Percentiles rank a stretch among this genome's conserved stretches.
Evolutionary conservation across 1,140 invertebrate species (phyloP).

Genomic region (Drosophila seguyi): DNA sequence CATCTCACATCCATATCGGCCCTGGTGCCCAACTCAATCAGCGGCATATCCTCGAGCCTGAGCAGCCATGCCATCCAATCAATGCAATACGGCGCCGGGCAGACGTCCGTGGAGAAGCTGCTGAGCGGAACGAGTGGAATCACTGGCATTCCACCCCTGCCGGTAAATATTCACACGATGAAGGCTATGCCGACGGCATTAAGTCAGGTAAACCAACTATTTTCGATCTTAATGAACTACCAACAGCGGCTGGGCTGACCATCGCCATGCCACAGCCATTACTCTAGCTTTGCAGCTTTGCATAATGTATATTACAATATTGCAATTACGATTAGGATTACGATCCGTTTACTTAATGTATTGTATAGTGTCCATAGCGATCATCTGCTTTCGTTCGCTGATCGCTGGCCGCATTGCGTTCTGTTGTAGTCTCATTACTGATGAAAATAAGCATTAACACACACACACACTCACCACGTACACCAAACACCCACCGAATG

Average conservation of each 20-base stretch:
- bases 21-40: conserved; percentile 82
- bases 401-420: conserved; percentile 64
- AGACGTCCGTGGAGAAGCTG: conserved; percentile 79
- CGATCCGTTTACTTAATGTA: conserved; percentile 11
- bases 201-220: conserved; percentile 85
- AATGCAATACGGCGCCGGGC: conserved; percentile 56
- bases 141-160: conserved; percentile 84
- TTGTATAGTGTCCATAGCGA: conserved; percentile 39
- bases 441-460: conserved; percentile 59
- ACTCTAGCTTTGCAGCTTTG: conserved; percentile 42
- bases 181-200: conserved; percentile 85
- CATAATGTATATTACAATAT: conserved; percentile 32
- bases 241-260: conserved; percentile 46
- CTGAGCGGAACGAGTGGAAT: conserved; percentile 84
- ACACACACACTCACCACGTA: conserved; percentile 10
- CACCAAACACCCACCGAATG: conserved; percentile 16
- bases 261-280: conserved; percentile 21
- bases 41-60: conserved; percentile 83
- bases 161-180: conserved; percentile 85
- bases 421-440: conserved; percentile 82
- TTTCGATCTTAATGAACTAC: conserved; percentile 83
- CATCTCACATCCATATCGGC: conserved; percentile 83
- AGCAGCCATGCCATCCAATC: conserved; percentile 83
- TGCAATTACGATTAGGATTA: conserved; percentile 15
- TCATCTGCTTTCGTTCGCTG: conserved; percentile 55